Base-by-base conservation (phyloP, 2,888 invertebrate genomes). In the Tinea trinotella region DNA sequence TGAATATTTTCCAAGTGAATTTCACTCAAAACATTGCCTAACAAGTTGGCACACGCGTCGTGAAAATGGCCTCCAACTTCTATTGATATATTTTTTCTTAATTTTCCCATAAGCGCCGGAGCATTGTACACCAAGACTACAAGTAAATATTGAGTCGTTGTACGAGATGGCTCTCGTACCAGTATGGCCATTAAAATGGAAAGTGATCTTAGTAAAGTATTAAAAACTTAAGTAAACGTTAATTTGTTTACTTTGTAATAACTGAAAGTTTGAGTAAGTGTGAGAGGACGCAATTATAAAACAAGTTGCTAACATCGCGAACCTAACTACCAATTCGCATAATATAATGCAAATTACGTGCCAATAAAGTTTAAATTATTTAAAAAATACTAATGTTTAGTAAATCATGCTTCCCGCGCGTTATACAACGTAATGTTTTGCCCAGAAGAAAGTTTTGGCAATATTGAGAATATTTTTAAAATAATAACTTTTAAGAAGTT, bases 201-300 rank as follows among this genome's bases (percentile, higher is more conserved):
- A 50, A 50, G 50, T 50, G 50, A 50, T 24, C 22, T 50, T 24
- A 9, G 24, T 50, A 24, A 50, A 22, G 46, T 9, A 1, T 46
- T 46, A 15, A 3, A 18, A 15, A 19, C 46, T 17, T 10, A 4
- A 18, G 46, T 44, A 46, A 46, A 40, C 40, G 7, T 13, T 40
- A 40, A 40, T 40, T 40, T 40, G n/a, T 40, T 40, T 4, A 4
- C 2, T 40, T 15, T 40, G 5, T 40, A 40, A 40, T 2, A 15
- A 13, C 40, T 40, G 7, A 40, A 40, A 40, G 40, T 40, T 40
- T 15, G 3, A 40, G 12, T 6, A 40, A 13, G 40, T 40, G 40
- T 40, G 15, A 3, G 40, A 40, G 40, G 12, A n/a, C 40, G 2
- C 40, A 40, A 40, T 40, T 40, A 40, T 13, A 15, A n/a, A 15